Evolutionary conservation across 2,888 invertebrate genomes (phyloP).

Genomic region (Andrena trimmerana): DNA sequence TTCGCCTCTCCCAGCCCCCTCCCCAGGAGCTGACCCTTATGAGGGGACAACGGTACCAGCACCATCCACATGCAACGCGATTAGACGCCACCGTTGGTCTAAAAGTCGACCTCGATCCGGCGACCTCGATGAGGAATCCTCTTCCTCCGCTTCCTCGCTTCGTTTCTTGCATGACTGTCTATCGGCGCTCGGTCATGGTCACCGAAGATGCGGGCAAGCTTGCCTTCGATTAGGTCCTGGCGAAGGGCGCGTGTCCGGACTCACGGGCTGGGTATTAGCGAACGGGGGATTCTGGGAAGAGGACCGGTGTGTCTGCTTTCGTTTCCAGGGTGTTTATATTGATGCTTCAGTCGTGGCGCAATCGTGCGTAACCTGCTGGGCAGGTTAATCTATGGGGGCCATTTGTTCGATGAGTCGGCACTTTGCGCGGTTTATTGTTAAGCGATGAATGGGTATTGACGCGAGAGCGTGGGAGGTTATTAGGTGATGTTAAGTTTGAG

Average conservation of each 20-base stretch:
- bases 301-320: no score
- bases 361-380: no score
- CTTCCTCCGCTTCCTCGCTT: slow-evolving; percentile 17
- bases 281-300: no score
- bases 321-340: no score
- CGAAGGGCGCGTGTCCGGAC: background rate
- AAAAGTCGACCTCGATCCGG: slow-evolving; percentile 77
- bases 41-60: slow-evolving; percentile 72
- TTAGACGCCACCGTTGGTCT: slow-evolving; percentile 68
- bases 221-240: background rate
- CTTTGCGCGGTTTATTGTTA: no score
- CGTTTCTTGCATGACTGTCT: slow-evolving; percentile 17
- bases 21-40: slow-evolving; percentile 34
- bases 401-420: no score
- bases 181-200: slow-evolving; percentile 5
- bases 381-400: no score
- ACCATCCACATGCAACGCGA: slow-evolving; percentile 50
- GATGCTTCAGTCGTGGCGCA: no score
- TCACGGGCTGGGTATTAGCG: no score
- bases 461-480: no score
- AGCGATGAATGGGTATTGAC: no score
- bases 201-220: background rate
- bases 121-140: slow-evolving; percentile 76
- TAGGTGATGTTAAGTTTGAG: no score
- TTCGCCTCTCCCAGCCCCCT: background rate